Conservation (phyloP, 2,888 invertebrate species). For the Sisyra terminalis region DNA sequence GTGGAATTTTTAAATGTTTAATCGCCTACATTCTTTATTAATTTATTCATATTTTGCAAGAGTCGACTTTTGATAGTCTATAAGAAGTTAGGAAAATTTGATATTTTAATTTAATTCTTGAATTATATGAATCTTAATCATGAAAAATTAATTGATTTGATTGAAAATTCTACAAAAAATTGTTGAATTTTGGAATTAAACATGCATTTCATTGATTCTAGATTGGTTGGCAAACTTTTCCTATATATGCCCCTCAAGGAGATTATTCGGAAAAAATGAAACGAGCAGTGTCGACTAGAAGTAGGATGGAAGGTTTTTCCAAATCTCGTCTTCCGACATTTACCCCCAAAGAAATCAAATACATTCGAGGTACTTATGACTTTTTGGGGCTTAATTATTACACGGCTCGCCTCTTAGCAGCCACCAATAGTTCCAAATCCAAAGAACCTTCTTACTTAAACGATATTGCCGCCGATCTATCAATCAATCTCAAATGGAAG, state of each 20-base stretch:
- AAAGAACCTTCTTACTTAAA: constrained; percentile 38
- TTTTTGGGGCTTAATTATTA: constrained; percentile 12
- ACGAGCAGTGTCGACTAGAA: constrained; percentile 9
- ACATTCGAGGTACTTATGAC: constrained; percentile 13
- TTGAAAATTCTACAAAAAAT: not conserved
- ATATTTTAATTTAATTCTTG: no score
- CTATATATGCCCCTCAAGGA: constrained; percentile 5
- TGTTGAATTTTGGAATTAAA: not conserved
- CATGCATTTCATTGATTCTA: not conserved
- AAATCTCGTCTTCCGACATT: constrained; percentile 12
- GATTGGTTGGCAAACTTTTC: not conserved
- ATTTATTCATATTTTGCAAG: no score
- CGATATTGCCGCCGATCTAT: constrained; percentile 39
- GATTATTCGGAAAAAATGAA: constrained; percentile 10
- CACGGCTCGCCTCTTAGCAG: not conserved
- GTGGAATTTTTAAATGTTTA: no score
- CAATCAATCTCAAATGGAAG: constrained; percentile 41
- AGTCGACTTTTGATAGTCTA: no score
- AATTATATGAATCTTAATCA: no score
- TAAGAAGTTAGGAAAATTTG: no score
- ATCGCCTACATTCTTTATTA: no score
- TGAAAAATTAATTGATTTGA: no score
- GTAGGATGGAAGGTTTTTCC: constrained; percentile 10
- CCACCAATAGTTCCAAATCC: not conserved
- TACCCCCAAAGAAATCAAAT: constrained; percentile 13